Conservation (phyloP, 2,113 vertebrate species). For the Zonotrichia leucophrys region DNA sequence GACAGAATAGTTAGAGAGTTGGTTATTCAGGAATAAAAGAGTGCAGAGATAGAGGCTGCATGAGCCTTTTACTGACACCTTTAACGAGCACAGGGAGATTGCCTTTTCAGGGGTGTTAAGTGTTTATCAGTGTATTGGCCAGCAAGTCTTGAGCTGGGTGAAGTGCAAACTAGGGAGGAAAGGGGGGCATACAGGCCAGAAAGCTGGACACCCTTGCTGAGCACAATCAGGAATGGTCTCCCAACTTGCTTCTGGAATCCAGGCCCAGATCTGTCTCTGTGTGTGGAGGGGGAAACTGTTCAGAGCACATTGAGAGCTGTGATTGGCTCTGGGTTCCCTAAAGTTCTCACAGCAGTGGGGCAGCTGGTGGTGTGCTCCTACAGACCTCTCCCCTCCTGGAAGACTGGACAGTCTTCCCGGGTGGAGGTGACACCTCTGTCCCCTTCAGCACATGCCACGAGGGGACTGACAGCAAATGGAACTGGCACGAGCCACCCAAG, state of each 20-base stretch:
- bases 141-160: not conserved
- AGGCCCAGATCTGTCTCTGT: not conserved
- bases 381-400: not conserved
- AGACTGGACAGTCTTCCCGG: not conserved
- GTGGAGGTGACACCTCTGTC: not conserved
- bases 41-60: accelerated
- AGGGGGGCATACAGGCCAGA: not conserved
- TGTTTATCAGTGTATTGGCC: not conserved
- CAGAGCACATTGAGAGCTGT: not conserved
- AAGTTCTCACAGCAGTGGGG: not conserved
- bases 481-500: not conserved
- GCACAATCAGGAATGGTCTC: not conserved
- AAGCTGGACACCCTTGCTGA: not conserved
- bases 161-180: not conserved
- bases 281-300: not conserved
- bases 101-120: not conserved
- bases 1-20: not conserved
- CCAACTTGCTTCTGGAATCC: not conserved
- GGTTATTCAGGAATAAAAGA: not conserved
- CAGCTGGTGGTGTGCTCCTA: not conserved
- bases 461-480: not conserved
- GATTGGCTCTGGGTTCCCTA: not conserved
- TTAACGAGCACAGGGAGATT: accelerated
- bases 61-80: not conserved
- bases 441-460: not conserved